Evolutionary conservation across 2,888 invertebrate genomes (phyloP).

Genomic region (Strigamia crassipes): DNA sequence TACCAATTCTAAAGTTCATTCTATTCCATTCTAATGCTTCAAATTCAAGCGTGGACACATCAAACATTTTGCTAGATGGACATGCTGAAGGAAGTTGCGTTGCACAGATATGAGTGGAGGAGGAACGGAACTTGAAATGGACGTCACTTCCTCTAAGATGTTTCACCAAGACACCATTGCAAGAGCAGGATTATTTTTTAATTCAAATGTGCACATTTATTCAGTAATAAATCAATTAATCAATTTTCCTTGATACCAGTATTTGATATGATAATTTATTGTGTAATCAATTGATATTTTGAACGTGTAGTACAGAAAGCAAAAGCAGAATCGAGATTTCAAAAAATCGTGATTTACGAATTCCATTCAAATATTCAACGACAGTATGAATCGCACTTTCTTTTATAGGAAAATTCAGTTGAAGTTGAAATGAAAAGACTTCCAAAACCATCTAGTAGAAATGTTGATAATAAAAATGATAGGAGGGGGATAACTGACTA

Average conservation of each 20-base stretch:
- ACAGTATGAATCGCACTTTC: background rate
- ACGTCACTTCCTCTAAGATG: background rate
- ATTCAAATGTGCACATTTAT: background rate
- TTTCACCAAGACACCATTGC: background rate
- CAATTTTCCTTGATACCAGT: background rate
- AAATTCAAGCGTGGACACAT: too few species aligned
- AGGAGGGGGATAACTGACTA: constrained; percentile 36
- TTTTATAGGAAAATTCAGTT: constrained; percentile 25
- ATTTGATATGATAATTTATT: background rate
- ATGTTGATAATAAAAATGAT: constrained; percentile 42
- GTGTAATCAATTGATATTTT: background rate
- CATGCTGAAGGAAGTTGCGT: background rate
- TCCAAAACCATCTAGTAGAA: constrained; percentile 29
- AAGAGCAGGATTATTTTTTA: background rate
- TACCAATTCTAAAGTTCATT: background rate
- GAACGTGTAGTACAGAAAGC: background rate
- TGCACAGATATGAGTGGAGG: background rate
- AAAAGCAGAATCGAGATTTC: background rate
- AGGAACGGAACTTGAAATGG: background rate
- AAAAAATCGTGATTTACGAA: constrained; percentile 5
- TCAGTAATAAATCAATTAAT: background rate
- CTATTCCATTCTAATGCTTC: background rate
- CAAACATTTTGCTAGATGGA: too few species aligned
- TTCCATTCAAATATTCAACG: constrained; percentile 1
- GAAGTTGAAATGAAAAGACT: constrained; percentile 39